phyloP scores from a whole-genome alignment of 2,888 invertebrate genomes.

The Troides helena region DNA sequence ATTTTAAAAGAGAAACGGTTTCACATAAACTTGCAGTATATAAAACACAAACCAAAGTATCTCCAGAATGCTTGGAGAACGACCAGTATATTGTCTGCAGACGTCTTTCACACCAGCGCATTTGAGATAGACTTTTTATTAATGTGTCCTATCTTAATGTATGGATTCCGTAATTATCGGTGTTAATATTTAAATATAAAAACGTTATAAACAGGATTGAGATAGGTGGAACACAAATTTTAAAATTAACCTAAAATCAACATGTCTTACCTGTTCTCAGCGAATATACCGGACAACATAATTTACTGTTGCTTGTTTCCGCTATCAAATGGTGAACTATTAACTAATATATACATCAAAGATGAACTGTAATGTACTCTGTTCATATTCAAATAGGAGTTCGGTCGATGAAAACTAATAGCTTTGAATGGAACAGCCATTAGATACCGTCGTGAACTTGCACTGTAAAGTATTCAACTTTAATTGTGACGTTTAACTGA shows the following conservation, averaged over 20 bases:
- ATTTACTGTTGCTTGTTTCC: conserved; percentile 10
- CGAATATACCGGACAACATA: conserved; percentile 7
- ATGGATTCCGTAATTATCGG: background rate
- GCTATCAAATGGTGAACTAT: conserved; percentile 12
- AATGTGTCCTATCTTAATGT: background rate
- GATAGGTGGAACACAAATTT: conserved; percentile 16
- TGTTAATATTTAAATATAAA: background rate
- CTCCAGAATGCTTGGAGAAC: too few species aligned
- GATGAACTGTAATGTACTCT: conserved; percentile 4
- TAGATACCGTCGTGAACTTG: conserved; percentile 5
- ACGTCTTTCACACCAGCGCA: background rate
- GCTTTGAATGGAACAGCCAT: conserved; percentile 2
- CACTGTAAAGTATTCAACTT: conserved; percentile 6
- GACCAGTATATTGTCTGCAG: background rate
- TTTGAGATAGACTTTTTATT: background rate
- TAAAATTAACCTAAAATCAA: conserved; percentile 11
- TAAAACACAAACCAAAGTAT: too few species aligned
- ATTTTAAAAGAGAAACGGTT: too few species aligned
- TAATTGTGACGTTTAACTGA: conserved; percentile 7
- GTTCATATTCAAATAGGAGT: conserved; percentile 8
- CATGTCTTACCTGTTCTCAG: conserved; percentile 4
- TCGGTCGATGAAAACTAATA: conserved; percentile 8
- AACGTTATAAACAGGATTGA: background rate
- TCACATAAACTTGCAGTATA: too few species aligned
- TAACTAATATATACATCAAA: conserved; percentile 10